A percentile compares a stretch with the other conserved stretches of the same genome.
These are phyloP conservation scores for Bostrychus sinensis DNA, from an alignment of 2,113 vertebrate genomes.

Conservation along the genomic window DNA sequence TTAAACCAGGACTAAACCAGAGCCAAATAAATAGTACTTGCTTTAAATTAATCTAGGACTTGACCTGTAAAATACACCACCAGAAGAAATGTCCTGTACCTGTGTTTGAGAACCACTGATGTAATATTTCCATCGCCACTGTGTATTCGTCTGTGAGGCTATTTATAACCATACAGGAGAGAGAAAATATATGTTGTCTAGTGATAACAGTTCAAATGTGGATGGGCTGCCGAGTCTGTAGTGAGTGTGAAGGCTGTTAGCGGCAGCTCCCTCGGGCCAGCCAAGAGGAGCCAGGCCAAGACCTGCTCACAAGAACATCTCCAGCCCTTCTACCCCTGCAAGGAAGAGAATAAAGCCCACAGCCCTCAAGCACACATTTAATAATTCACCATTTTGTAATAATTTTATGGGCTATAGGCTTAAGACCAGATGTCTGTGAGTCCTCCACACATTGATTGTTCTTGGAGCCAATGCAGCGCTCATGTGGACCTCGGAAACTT, in stretches of 20 bases:
- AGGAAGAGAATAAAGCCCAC: background rate
- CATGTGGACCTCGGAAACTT: no score
- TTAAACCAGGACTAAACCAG: no score
- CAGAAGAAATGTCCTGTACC: no score
- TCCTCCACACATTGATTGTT: background rate
- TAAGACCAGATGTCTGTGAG: background rate
- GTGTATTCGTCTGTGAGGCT: conserved; percentile 13
- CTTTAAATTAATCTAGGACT: no score
- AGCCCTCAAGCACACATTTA: conserved; percentile 1
- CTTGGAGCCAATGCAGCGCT: no score
- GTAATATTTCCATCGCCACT: background rate
- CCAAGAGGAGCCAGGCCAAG: conserved; percentile 2
- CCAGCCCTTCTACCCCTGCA: conserved; percentile 9
- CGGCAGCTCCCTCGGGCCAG: conserved; percentile 1
- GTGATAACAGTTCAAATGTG: background rate
- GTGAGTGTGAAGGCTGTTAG: background rate
- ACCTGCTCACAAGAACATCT: conserved; percentile 2
- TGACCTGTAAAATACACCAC: no score
- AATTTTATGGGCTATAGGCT: background rate
- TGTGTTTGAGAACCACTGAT: no score
- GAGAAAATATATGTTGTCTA: background rate
- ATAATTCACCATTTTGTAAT: conserved; percentile 5
- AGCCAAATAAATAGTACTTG: no score
- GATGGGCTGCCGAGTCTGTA: background rate
- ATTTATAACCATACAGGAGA: conserved; percentile 29